A percentile compares a stretch with the other conserved stretches of the same genome.
Conservation (phyloP, 2,888 invertebrate genomes). For the Brenthis daphne region DNA sequence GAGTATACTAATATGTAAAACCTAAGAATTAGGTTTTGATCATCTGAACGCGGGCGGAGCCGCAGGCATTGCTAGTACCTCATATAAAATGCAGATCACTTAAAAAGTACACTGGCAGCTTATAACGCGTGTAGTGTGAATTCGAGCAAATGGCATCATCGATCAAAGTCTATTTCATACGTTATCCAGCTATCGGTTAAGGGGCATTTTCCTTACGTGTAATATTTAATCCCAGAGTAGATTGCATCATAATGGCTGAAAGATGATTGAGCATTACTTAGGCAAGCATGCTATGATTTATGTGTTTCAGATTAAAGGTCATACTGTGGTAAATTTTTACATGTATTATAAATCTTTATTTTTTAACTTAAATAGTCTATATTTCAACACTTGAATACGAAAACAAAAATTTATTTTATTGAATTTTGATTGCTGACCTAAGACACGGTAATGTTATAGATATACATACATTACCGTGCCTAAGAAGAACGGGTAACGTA, state of each 20-base stretch:
- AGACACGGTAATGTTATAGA: too few species aligned
- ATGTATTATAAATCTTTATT: background rate
- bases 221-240: slow-evolving; percentile 58
- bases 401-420: too few species aligned
- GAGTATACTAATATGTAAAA: too few species aligned
- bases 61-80: background rate
- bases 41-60: too few species aligned
- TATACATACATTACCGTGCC: too few species aligned
- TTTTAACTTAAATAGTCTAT: too few species aligned
- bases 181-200: slow-evolving; percentile 40
- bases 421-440: too few species aligned
- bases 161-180: slow-evolving; percentile 56
- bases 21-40: too few species aligned
- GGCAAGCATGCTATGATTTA: slow-evolving; percentile 45
- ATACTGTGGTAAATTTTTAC: background rate
- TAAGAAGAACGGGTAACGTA: too few species aligned
- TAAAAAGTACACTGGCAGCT: slow-evolving; percentile 4
- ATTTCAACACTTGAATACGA: too few species aligned
- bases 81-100: slow-evolving; percentile 7
- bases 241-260: slow-evolving; percentile 56
- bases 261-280: slow-evolving; percentile 56
- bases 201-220: slow-evolving; percentile 49
- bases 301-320: slow-evolving; percentile 36
- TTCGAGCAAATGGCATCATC: slow-evolving; percentile 46
- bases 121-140: slow-evolving; percentile 20